Percentiles rank a stretch among this genome's conserved stretches.
Conservation (phyloP, 92 coral and sea anemone species). For the Porites cylindrica region DNA sequence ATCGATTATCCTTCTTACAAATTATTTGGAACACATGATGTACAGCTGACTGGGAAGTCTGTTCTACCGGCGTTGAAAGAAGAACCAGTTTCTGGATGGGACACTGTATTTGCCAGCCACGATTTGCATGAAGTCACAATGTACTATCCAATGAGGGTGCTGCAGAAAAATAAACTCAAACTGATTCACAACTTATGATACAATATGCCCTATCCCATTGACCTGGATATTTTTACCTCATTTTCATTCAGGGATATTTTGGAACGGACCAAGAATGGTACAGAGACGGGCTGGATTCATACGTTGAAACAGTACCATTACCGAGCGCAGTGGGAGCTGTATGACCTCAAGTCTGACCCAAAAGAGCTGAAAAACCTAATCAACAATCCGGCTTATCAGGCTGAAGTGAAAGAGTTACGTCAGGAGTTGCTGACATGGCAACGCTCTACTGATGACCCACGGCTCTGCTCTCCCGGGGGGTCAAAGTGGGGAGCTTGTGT, state of each 20-base stretch:
- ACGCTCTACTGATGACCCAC: constrained; percentile 81
- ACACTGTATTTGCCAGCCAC: constrained; percentile 92
- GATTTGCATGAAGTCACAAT: constrained; percentile 89
- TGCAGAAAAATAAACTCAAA: constrained; percentile 74
- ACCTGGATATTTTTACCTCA: constrained; percentile 83
- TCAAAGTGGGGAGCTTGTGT: constrained; percentile 81
- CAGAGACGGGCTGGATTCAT: constrained; percentile 87
- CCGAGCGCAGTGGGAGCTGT: constrained; percentile 95
- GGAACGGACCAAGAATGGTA: constrained; percentile 78
- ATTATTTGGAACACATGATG: constrained; percentile 71
- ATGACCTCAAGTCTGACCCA: constrained; percentile 78
- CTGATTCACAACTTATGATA: constrained; percentile 88
- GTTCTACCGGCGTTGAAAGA: constrained; percentile 74
- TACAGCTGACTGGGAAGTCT: constrained; percentile 83
- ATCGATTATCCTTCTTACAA: constrained; percentile 86
- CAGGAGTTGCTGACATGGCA: constrained; percentile 76
- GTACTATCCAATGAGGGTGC: constrained; percentile 95
- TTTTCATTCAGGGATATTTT: constrained; percentile 87
- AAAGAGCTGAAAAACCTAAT: constrained; percentile 82
- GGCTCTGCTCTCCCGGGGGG: constrained; percentile 94
- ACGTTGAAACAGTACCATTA: constrained; percentile 80
- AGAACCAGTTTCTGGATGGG: constrained; percentile 82
- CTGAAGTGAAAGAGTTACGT: constrained; percentile 55
- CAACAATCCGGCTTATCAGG: constrained; percentile 51
- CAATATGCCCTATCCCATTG: constrained; percentile 97